These are phyloP conservation scores for Archips xylosteana DNA, from an alignment of 2,888 invertebrate genomes.

Conservation along the genomic window DNA sequence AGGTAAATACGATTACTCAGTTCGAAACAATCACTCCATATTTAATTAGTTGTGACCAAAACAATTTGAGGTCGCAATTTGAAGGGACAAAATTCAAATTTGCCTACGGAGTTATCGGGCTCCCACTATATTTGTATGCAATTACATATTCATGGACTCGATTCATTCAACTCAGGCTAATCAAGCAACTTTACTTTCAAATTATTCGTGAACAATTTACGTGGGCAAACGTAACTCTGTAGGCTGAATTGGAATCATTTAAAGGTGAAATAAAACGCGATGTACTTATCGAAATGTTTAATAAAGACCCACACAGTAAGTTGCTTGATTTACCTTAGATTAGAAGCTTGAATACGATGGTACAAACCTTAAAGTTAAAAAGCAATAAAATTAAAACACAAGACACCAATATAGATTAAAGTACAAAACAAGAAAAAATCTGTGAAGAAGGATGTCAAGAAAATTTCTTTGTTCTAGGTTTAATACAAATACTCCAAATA, in stretches of 20 bases:
- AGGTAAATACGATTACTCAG: neutral
- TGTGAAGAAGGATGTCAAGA: neutral
- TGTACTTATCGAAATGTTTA: constrained; percentile 65
- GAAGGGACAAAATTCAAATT: constrained; percentile 42
- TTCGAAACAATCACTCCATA: constrained; percentile 12
- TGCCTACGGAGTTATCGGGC: constrained; percentile 72
- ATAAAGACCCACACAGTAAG: constrained; percentile 77
- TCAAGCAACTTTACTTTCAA: constrained; percentile 76
- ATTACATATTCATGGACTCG: constrained; percentile 38
- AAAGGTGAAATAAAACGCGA: constrained; percentile 74
- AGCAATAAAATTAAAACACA: neutral
- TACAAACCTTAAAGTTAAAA: constrained; percentile 5
- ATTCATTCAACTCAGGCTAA: constrained; percentile 67
- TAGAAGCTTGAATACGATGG: constrained; percentile 3
- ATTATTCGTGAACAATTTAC: constrained; percentile 49
- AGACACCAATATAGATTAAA: constrained; percentile 10
- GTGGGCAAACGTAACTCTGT: constrained; percentile 78
- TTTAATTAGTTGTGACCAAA: constrained; percentile 24
- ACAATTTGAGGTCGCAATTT: constrained; percentile 29
- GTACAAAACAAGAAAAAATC: neutral
- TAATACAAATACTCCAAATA: neutral
- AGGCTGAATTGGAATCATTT: constrained; percentile 48
- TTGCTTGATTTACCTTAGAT: constrained; percentile 82
- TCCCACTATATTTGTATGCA: constrained; percentile 48
- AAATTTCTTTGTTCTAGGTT: neutral